A percentile compares a stretch with the other conserved stretches of the same genome.
phyloP scores from a whole-genome alignment of 2,888 invertebrate species.

The Piscicola geometra region DNA sequence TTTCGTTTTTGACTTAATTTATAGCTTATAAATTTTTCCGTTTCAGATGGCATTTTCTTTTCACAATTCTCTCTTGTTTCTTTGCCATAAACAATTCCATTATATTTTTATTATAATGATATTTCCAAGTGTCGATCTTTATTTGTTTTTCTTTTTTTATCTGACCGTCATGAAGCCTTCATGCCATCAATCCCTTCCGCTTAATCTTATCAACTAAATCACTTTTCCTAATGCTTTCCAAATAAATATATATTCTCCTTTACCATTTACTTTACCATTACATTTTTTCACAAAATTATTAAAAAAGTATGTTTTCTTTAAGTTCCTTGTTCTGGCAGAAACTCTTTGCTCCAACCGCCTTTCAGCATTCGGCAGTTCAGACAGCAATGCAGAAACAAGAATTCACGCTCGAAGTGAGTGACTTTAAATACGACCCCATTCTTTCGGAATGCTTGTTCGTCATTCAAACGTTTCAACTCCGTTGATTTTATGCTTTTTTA shows the following conservation, averaged over 20 bases:
- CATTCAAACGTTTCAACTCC: neutral
- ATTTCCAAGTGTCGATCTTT: neutral
- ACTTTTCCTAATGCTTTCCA: neutral
- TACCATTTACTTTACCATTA: neutral
- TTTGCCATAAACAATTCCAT: neutral
- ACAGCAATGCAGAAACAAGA: too few species aligned
- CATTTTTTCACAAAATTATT: neutral
- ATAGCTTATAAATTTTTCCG: constrained; percentile 6
- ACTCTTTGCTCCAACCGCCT: too few species aligned
- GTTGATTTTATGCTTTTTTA: neutral
- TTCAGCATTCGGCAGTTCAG: neutral
- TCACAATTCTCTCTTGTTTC: neutral
- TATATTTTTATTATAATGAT: neutral
- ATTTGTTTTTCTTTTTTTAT: too few species aligned
- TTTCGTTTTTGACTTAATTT: constrained; percentile 4
- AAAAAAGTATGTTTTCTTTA: too few species aligned
- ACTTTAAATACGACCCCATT: neutral
- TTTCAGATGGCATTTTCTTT: neutral
- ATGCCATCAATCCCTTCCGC: neutral
- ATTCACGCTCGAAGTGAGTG: neutral
- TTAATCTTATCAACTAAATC: neutral
- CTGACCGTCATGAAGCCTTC: neutral
- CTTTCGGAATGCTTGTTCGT: neutral
- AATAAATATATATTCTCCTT: neutral
- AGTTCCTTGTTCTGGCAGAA: too few species aligned